A percentile compares a stretch with the other conserved stretches of the same genome.
Conservation (phyloP, 2,113 vertebrate species). For the Spea multiplicata region DNA sequence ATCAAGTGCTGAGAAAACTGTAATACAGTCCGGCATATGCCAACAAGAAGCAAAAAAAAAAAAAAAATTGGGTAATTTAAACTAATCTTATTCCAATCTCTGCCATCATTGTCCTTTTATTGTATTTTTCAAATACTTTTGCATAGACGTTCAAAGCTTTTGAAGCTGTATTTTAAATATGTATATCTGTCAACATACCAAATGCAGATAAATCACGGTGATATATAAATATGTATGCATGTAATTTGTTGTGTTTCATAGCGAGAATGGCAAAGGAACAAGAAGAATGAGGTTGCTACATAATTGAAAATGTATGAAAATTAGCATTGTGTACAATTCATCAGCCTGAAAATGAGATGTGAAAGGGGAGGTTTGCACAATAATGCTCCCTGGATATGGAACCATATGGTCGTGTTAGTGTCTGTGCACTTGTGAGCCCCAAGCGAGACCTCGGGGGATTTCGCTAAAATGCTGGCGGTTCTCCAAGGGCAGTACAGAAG, state of each 20-base stretch:
- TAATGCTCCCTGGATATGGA: slow-evolving; percentile 22
- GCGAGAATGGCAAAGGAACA: not conserved
- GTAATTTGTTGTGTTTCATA: slow-evolving; percentile 5
- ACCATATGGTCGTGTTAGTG: slow-evolving; percentile 33
- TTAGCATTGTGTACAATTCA: slow-evolving; percentile 21
- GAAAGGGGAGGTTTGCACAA: slow-evolving; percentile 1
- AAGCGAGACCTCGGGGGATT: slow-evolving; percentile 32
- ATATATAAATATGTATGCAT: slow-evolving; percentile 36
- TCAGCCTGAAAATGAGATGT: slow-evolving; percentile 16
- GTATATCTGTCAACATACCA: slow-evolving; percentile 29
- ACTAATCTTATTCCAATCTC: slow-evolving; percentile 22
- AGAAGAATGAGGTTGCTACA: not conserved
- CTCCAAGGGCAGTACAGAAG: slow-evolving; percentile 33
- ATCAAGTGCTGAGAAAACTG: slow-evolving; percentile 3
- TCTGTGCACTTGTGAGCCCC: slow-evolving; percentile 13
- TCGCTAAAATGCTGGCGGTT: slow-evolving; percentile 26
- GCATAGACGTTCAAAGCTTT: slow-evolving; percentile 21
- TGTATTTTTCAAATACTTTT: slow-evolving; percentile 18
- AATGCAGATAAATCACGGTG: slow-evolving; percentile 7
- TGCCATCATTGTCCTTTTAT: slow-evolving; percentile 32
- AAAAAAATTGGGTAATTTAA: slow-evolving; percentile 23
- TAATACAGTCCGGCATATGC: slow-evolving; percentile 25
- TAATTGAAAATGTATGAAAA: slow-evolving; percentile 4
- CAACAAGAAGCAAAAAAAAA: slow-evolving; percentile 11
- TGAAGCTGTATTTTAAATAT: slow-evolving; percentile 39